Conservation (phyloP, 2,888 invertebrate species). For the Ernsta delagoae region DNA sequence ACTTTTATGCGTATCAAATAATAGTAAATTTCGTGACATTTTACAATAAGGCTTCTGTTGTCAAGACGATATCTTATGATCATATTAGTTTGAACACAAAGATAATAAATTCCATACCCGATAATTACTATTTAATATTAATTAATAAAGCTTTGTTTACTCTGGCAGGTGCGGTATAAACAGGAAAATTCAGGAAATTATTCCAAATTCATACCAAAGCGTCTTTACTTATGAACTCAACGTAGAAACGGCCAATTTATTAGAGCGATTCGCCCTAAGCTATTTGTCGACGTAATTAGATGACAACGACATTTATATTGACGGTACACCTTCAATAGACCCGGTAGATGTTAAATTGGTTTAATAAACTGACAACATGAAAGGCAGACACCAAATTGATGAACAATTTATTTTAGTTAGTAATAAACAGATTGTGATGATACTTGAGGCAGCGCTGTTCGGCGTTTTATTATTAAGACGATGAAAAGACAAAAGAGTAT, state of each 20-base stretch:
- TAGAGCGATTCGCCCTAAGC: slow-evolving; percentile 12
- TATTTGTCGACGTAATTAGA: slow-evolving; percentile 34
- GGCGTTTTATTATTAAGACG: no score
- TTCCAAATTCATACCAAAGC: slow-evolving; percentile 1
- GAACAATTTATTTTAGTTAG: slow-evolving; percentile 11
- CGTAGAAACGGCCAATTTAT: slow-evolving; percentile 23
- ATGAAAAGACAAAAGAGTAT: no score
- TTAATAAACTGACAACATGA: slow-evolving; percentile 26
- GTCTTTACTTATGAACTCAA: slow-evolving; percentile 6
- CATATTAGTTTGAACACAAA: no score
- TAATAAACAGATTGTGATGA: slow-evolving; percentile 3
- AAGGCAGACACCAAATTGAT: slow-evolving; percentile 17
- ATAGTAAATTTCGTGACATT: no score
- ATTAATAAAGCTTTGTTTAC: neutral
- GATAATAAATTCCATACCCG: no score
- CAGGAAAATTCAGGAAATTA: slow-evolving; percentile 3
- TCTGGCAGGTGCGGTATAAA: neutral
- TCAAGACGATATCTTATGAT: no score
- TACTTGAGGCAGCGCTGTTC: slow-evolving; percentile 10
- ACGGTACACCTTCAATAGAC: slow-evolving; percentile 26
- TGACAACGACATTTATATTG: slow-evolving; percentile 31
- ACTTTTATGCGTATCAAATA: no score
- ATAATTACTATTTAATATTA: no score
- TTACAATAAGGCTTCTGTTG: no score
- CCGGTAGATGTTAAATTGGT: slow-evolving; percentile 13